Evolutionary conservation across 2,888 invertebrate genomes (phyloP).

Genomic region (Sminthurides aquaticus): DNA sequence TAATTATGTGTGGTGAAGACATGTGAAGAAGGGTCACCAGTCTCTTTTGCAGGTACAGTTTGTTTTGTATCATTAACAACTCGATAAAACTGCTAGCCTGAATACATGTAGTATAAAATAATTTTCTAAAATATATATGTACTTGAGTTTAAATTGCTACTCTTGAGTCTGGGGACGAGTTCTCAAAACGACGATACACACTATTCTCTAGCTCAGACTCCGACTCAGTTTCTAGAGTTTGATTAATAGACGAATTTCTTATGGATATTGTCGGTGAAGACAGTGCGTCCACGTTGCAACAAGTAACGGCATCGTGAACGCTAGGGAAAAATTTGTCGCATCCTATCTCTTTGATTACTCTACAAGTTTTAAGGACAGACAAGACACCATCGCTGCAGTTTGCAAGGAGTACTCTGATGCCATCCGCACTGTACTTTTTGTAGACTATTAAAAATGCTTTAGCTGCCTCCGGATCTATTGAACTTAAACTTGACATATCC

Average conservation of each 20-base stretch:
- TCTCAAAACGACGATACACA: conserved; percentile 2
- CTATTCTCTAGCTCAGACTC: conserved; percentile 15
- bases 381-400: conserved; percentile 41
- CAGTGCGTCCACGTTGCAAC: background rate
- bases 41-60: too few relatives aligned
- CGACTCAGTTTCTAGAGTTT: conserved; percentile 2
- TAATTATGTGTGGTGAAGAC: too few relatives aligned
- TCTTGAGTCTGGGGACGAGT: too few relatives aligned
- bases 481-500: conserved; percentile 58
- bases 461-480: conserved; percentile 53
- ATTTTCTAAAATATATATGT: too few relatives aligned
- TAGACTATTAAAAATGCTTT: conserved; percentile 32
- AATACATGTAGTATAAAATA: too few relatives aligned
- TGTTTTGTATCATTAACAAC: too few relatives aligned
- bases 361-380: conserved; percentile 45
- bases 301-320: conserved; percentile 49
- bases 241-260: background rate
- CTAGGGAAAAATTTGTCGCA: conserved; percentile 48
- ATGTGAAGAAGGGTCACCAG: too few relatives aligned
- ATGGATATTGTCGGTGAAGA: background rate
- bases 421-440: conserved; percentile 28
- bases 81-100: too few relatives aligned
- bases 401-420: conserved; percentile 26
- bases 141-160: too few relatives aligned
- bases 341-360: conserved; percentile 47